Base-by-base conservation (phyloP, 2,113 vertebrate species). In the Atlantisia rogersi region DNA sequence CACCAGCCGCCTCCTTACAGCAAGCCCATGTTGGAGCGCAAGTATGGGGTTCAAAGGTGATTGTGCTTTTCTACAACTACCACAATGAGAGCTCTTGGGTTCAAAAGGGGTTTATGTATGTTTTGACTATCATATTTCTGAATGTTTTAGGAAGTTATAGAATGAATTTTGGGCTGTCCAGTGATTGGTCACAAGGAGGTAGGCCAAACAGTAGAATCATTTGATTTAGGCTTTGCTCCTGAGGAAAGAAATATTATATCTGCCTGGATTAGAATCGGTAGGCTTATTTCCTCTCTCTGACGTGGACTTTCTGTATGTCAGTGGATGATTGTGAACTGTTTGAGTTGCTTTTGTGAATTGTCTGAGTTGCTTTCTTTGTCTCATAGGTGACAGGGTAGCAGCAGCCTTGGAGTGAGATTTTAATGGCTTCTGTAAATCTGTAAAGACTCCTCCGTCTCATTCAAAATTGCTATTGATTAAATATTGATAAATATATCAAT, bases 31-130 rank as follows among this genome's bases (percentile, higher is more conserved):
- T 29, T 98, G 62, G 97, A 97, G 39, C 98, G 98, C 94, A 98
- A 95, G 83, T 88, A 94, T 14, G 98, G 98, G 39, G 46, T 99
- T 50, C 99, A 99, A 94, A 99, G 99, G 99, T 99, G 98, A 98
- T 73, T 81, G 11, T 58, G 15, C 35, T 96, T 52, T 39, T 37
- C 31, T 40, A 4, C 20, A 15, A 26, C 35, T 69, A 50, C 32
- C 56, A 29, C 4, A 0, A 0, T 13, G 46, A 58, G 55, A 74
- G 22, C 11, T 71, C 42, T 71, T 25, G 2, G 48, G 25, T 56
- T 85, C 52, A 50, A 59, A 90, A n/a, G 6, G 73, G 53, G 5
- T 35, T 91, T 32, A 4, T 40, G 35, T 28, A 20, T 8, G 9
- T 67, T 39, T 86, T 85, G 56, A 16, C n/a, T 56, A 52, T 63